Evolutionary conservation across 2,888 invertebrate genomes (phyloP).

Genomic region (Zhuqinia jingwanae): DNA sequence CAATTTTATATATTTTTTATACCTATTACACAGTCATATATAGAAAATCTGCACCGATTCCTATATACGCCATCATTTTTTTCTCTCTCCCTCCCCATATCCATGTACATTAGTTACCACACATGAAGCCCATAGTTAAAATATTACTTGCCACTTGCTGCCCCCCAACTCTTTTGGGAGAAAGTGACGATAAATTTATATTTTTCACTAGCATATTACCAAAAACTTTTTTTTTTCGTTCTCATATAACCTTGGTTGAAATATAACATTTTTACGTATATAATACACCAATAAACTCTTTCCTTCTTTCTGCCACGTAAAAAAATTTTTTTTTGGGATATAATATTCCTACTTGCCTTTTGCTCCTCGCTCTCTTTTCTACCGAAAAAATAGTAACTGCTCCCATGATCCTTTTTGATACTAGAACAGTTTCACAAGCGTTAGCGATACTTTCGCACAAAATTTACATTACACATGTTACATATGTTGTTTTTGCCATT

Average conservation of each 20-base stretch:
- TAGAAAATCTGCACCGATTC: constrained; percentile 12
- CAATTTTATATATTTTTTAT: constrained; percentile 20
- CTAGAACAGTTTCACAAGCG: constrained; percentile 1
- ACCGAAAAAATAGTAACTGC: constrained; percentile 31
- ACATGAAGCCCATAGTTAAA: constrained; percentile 59
- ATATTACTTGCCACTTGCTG: constrained; percentile 65
- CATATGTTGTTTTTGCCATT: constrained; percentile 48
- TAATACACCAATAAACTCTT: too few relatives aligned
- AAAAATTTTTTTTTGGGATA: neutral
- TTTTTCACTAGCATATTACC: constrained; percentile 51
- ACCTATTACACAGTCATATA: neutral
- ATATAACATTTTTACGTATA: too few relatives aligned
- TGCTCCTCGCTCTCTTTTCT: neutral
- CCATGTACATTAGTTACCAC: constrained; percentile 27
- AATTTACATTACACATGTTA: constrained; percentile 52
- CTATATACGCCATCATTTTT: constrained; percentile 30
- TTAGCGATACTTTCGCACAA: constrained; percentile 14
- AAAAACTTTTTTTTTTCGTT: constrained; percentile 35
- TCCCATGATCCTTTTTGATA: constrained; percentile 35
- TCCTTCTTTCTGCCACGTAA: neutral
- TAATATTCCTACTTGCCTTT: too few relatives aligned
- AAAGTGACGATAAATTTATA: constrained; percentile 71
- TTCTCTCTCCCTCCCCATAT: neutral
- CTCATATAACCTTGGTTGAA: too few relatives aligned
- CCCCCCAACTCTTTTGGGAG: constrained; percentile 39